Conservation (phyloP, 2,797 vertebrate genomes). For the Morus bassanus region DNA sequence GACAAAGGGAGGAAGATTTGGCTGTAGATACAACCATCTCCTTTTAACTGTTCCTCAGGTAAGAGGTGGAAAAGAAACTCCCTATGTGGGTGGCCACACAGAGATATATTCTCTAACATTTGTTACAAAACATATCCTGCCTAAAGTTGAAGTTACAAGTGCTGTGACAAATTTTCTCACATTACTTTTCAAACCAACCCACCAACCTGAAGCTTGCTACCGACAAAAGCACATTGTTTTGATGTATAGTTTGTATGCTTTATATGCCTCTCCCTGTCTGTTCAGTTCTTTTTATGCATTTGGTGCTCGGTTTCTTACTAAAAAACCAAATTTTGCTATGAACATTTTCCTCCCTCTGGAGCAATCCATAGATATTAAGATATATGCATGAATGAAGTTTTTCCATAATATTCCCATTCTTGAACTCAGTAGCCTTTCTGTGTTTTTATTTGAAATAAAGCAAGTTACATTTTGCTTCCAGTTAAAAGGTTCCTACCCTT, state of each 20-base stretch:
- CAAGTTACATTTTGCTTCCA: not conserved
- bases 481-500: not conserved
- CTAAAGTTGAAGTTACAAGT: not conserved
- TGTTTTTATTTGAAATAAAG: not conserved
- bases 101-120: not conserved
- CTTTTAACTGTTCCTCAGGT: not conserved
- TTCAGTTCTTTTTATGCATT: not conserved
- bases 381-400: not conserved
- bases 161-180: not conserved
- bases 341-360: not conserved
- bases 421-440: not conserved
- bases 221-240: not conserved
- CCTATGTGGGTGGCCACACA: rapidly evolving
- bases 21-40: not conserved
- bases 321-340: not conserved
- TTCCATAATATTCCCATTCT: not conserved
- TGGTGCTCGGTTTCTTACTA: not conserved
- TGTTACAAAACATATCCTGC: not conserved
- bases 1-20: not conserved
- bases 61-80: not conserved
- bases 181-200: not conserved
- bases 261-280: not conserved
- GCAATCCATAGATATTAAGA: not conserved
- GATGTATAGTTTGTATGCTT: not conserved
- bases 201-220: not conserved